Base-by-base conservation (phyloP, 2,797 vertebrate species). In the Oreochromis mossambicus region DNA sequence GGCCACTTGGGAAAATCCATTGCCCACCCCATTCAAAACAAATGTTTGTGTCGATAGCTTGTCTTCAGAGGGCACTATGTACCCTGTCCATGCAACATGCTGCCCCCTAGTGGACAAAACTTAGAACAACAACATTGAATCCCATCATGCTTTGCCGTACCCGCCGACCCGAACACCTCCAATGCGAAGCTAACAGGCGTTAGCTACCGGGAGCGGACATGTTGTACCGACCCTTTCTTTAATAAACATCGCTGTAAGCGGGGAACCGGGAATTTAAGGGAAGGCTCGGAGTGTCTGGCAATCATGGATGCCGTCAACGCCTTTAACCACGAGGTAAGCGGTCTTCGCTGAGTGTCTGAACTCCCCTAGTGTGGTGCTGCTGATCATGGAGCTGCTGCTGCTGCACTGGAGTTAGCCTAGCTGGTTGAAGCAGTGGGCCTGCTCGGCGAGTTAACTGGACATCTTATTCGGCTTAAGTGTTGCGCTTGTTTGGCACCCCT, bases 291-390 rank as follows among this genome's bases (percentile, higher is more conserved):
- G 89, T 83, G 80, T 51, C 48, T 87, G 89, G 94, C 90, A 91
- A 94, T 81, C 92, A 97, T 97, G 97, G 97, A 97, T n/a, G 96
- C 96, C 38, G 97, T 97, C 77, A 97, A 97, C 93, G 96, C 96
- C 84, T 97, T 97, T 81, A 97, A 97, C 85, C 95, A 97, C 54
- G 97, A 97, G 96, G 97, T 97, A 90, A 93, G 93, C 55, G 3
- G 46, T 19, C 66, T 48, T 36, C 29, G 2, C 80, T 4, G 38
- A 82, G 70, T 90, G 76, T 34, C 68, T 5, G 50, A 54, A 83
- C 81, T 38, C 83, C 58, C 77, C 86, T 81, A 87, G 85, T 79
- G 41, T 83, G 76, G 63, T 68, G 81, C 78, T 79, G 84, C 87
- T 87, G 91, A 87, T 87, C 85, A 90, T 58, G 86, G 77, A 85